A percentile compares a stretch with the other conserved stretches of the same genome.
These are phyloP conservation scores for Sebastes glaucus DNA, from an alignment of 2,797 vertebrate genomes.

Conservation along the genomic window DNA sequence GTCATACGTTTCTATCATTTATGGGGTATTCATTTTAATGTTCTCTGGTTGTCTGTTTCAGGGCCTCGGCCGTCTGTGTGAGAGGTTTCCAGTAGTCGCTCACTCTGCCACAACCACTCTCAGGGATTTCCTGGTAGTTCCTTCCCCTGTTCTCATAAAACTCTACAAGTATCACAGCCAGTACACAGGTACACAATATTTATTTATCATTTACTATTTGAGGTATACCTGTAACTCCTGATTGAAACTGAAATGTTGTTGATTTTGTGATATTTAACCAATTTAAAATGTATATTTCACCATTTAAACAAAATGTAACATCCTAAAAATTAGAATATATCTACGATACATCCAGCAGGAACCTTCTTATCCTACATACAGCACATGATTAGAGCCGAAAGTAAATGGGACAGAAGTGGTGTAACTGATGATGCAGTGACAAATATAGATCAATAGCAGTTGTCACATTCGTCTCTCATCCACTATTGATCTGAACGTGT, in stretches of 20 bases:
- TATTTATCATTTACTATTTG: neutral
- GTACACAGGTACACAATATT: constrained; percentile 84
- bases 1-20: neutral
- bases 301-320: neutral
- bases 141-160: constrained; percentile 94
- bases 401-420: neutral
- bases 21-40: neutral
- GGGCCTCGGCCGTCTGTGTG: constrained; percentile 94
- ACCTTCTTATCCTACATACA: neutral
- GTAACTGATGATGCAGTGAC: neutral
- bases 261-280: neutral
- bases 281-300: neutral
- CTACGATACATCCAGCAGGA: neutral
- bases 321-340: neutral
- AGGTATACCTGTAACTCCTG: neutral
- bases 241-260: neutral
- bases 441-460: constrained; percentile 22
- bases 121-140: constrained; percentile 94
- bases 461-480: neutral
- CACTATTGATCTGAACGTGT: constrained; percentile 49
- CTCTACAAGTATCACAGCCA: constrained; percentile 97
- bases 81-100: constrained; percentile 93
- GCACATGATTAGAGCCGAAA: neutral
- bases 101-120: constrained; percentile 92
- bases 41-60: constrained; percentile 50